Evolutionary conservation across 2,888 invertebrate species (phyloP).

Genomic region (Dasypogon diadema): DNA sequence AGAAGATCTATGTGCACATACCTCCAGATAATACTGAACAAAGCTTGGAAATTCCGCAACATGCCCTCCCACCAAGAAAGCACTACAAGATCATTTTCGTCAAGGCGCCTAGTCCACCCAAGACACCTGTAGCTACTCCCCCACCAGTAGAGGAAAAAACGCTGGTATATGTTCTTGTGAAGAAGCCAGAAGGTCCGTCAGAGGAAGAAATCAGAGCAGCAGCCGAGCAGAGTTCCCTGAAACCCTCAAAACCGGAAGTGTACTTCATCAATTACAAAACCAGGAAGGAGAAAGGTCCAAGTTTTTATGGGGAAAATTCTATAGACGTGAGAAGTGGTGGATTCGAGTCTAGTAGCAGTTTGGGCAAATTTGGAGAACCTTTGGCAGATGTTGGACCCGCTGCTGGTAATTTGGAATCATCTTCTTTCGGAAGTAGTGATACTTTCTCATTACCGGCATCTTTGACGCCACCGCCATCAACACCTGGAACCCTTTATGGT

Average conservation of each 20-base stretch:
- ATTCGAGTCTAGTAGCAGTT: background rate
- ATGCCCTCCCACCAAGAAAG: constrained; percentile 68
- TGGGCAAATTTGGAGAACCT: background rate
- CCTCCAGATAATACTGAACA: constrained; percentile 70
- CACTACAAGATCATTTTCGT: constrained; percentile 74
- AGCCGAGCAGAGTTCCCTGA: constrained; percentile 72
- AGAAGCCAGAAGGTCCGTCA: constrained; percentile 83
- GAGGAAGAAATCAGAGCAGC: constrained; percentile 72
- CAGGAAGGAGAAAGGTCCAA: constrained; percentile 63
- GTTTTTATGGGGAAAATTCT: background rate
- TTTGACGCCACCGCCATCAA: constrained; percentile 1
- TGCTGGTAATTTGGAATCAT: background rate
- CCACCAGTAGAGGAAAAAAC: constrained; percentile 92
- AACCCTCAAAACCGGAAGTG: constrained; percentile 78
- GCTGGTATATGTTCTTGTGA: constrained; percentile 87
- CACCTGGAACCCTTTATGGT: constrained; percentile 7
- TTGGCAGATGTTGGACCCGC: background rate
- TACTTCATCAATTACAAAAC: constrained; percentile 80
- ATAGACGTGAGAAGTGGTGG: constrained; percentile 15
- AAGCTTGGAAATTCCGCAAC: constrained; percentile 62
- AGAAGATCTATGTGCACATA: constrained; percentile 71
- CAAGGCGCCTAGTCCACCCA: constrained; percentile 71
- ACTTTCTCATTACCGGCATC: background rate
- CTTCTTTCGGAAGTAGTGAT: background rate
- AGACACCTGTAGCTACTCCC: constrained; percentile 72